Evolutionary conservation across 1,140 invertebrate species (phyloP), one percentile per base, ranked within the genome.

Genomic region (Bombus pyrosoma): DNA sequence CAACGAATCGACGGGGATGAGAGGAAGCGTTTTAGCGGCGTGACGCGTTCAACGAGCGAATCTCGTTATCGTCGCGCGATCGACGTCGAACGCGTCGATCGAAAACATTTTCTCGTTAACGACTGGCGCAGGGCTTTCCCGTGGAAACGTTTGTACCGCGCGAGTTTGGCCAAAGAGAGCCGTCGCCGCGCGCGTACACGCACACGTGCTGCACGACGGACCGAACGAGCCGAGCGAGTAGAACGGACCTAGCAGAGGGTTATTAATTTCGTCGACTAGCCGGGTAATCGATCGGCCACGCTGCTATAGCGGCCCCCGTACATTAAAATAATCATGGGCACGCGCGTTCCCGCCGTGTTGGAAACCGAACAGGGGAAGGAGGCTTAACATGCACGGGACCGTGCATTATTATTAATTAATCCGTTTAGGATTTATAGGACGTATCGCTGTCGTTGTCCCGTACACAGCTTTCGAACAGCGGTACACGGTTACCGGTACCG

Each of bases 331-430:
- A 90, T 75, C 87, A 86, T 83, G 86, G 78, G 88, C 89, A 90
- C 87, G 90, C 87, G 87, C 89, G 89, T 75, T 87, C 68, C 68
- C 71, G 62, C 82, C 41, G 74, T 73, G 75, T 75, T 76, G 71
- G 77, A 77, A 72, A 77, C 57, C 77, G 62, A 85, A 68, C 47
- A 71, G 64, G 68, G n/a, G 32, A 34, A 71, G 37, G 34, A 71
- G 81, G 88, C 72, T 90, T 86, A 84, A 91, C 86, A 89, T 66
- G 88, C 83, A 78, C 86, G 83, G 86, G 72, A 89, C 88, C 88
- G 64, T 72, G 83, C 89, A 90, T 90, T 90, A 90, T 90, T 90
- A 90, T 90, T 90, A 90, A 90, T 90, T 90, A 90, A 90, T 90
- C 89, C 83, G 89, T 90, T 90, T 90, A 90, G 86, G 83, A 90